Percentiles rank a stretch among this genome's conserved stretches.
phyloP scores from a whole-genome alignment of 2,113 vertebrate species.

The Phocoena phocoena region DNA sequence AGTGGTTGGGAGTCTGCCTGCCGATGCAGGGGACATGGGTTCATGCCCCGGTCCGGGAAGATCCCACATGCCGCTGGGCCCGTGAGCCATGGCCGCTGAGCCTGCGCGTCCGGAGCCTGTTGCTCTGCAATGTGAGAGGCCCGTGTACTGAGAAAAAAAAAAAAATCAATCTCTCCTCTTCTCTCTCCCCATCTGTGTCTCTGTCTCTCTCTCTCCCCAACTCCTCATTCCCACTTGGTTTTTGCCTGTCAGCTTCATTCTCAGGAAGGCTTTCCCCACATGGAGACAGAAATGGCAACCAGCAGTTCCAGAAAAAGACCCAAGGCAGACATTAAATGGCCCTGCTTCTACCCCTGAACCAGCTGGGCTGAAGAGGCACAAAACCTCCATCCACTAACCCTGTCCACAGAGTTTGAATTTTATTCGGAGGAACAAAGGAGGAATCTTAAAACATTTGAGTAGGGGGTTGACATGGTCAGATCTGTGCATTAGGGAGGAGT shows the following conservation, averaged over 20 bases:
- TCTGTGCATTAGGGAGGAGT: neutral
- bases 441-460: neutral
- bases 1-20: no score
- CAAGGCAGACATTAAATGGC: neutral
- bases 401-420: neutral
- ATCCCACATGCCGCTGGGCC: no score
- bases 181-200: neutral
- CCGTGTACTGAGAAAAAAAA: rapidly evolving
- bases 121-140: no score
- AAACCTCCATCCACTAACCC: neutral
- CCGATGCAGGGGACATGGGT: no score
- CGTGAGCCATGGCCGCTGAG: no score
- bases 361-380: neutral
- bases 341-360: neutral
- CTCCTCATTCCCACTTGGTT: neutral
- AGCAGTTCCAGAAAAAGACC: neutral
- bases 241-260: neutral
- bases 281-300: neutral
- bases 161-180: no score
- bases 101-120: no score
- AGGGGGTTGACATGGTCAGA: neutral
- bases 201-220: neutral
- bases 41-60: no score
- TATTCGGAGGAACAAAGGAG: neutral
- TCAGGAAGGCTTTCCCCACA: neutral